These are phyloP conservation scores for Alosa alosa DNA, from an alignment of 2,113 vertebrate species.

Conservation along the genomic window DNA sequence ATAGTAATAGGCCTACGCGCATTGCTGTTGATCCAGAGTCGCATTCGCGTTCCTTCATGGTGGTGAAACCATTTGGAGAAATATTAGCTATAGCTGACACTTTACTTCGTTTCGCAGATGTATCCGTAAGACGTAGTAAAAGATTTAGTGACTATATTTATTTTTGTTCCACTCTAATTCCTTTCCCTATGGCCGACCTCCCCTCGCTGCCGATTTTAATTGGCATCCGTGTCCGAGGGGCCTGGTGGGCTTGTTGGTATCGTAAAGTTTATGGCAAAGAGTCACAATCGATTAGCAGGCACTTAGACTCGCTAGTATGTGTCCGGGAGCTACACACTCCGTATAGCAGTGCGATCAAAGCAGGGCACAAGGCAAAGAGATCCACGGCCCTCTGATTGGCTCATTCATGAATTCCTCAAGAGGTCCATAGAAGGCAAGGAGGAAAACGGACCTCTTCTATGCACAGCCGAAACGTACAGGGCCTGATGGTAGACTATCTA, in stretches of 20 bases:
- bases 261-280: constrained; percentile 84
- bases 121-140: neutral
- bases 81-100: neutral
- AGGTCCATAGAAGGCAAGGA: constrained; percentile 27
- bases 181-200: constrained; percentile 42
- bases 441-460: constrained; percentile 35
- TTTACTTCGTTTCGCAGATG: neutral
- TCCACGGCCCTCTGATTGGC: constrained; percentile 24
- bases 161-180: constrained; percentile 31
- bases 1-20: neutral
- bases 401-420: constrained; percentile 35
- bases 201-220: constrained; percentile 71
- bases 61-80: neutral
- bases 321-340: constrained; percentile 57
- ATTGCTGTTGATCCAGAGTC: neutral
- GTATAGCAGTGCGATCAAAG: constrained; percentile 47
- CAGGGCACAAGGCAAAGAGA: constrained; percentile 37
- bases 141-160: constrained; percentile 2
- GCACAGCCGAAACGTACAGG: neutral
- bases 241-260: constrained; percentile 75
- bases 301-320: constrained; percentile 65
- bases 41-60: neutral
- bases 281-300: constrained; percentile 82
- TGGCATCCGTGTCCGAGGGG: constrained; percentile 70
- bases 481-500: neutral